These are phyloP conservation scores for Xenopus borealis DNA, from an alignment of 2,113 vertebrate species.

Conservation along the genomic window DNA sequence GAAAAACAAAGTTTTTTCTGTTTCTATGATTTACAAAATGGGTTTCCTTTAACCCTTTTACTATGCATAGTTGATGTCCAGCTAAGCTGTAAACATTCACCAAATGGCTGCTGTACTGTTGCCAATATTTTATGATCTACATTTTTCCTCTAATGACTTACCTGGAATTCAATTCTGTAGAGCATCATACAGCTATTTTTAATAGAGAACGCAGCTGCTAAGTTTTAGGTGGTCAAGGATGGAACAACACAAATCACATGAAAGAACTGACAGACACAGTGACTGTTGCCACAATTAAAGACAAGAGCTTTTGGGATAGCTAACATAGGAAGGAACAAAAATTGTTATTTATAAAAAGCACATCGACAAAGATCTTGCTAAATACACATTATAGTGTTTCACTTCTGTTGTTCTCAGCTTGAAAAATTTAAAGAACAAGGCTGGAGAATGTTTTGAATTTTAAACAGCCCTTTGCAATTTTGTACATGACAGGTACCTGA, in stretches of 20 bases:
- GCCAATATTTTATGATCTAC: conserved; percentile 56
- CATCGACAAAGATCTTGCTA: conserved; percentile 44
- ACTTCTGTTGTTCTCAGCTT: conserved; percentile 8
- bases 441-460: conserved; percentile 2
- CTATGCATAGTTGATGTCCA: no score
- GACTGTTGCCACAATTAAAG: conserved; percentile 11
- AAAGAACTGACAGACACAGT: conserved; percentile 48
- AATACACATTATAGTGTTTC: conserved; percentile 35
- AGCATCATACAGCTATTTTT: conserved; percentile 53
- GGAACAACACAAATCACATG: conserved; percentile 49
- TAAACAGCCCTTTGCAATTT: conserved; percentile 6
- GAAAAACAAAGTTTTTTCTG: no score
- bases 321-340: background rate
- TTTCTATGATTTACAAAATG: no score
- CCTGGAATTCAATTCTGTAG: conserved; percentile 53
- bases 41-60: no score
- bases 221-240: conserved; percentile 56
- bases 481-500: conserved; percentile 9
- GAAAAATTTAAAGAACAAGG: conserved; percentile 13
- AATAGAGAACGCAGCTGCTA: conserved; percentile 50
- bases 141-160: conserved; percentile 60
- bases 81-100: conserved; percentile 66
- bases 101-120: conserved; percentile 56
- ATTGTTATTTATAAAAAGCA: conserved; percentile 6
- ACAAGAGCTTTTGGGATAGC: background rate